Conservation (phyloP, 2,797 vertebrate genomes). For the Cottoperca gobio region DNA sequence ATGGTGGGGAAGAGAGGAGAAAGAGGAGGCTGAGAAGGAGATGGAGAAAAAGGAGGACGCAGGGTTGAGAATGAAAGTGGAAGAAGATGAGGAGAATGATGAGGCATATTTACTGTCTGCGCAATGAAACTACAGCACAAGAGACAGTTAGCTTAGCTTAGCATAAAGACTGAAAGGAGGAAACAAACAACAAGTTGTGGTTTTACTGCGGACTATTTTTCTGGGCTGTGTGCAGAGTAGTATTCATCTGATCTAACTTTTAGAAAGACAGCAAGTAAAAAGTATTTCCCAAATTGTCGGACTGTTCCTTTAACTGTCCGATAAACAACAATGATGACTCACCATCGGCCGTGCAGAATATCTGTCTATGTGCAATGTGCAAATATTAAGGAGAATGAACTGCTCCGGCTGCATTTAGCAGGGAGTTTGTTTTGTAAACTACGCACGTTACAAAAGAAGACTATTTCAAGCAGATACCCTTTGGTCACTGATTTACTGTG, state of each 20-base stretch:
- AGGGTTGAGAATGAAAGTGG: background rate
- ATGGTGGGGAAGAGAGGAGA: background rate
- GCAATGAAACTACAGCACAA: background rate
- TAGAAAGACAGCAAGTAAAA: background rate
- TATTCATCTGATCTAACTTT: background rate
- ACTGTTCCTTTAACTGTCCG: slow-evolving; percentile 3
- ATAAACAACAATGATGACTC: slow-evolving; percentile 5
- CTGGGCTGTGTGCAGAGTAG: background rate
- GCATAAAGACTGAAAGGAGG: background rate
- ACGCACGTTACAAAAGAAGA: slow-evolving; percentile 18
- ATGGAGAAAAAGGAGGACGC: background rate
- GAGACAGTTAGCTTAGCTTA: slow-evolving; percentile 13
- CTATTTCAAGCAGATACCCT: slow-evolving; percentile 51
- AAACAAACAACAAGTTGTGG: background rate
- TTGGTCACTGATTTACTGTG: slow-evolving; percentile 64
- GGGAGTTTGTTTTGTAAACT: slow-evolving; percentile 19
- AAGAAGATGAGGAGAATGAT: background rate
- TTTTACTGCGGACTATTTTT: background rate
- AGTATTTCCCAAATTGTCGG: background rate
- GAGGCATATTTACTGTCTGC: background rate
- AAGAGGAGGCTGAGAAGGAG: background rate
- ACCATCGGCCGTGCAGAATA: background rate
- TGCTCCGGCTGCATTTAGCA: slow-evolving; percentile 2
- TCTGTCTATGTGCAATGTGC: background rate
- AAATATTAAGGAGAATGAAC: slow-evolving; percentile 18